These are phyloP conservation scores for Drosophila mayri DNA, from an alignment of 1,140 invertebrate genomes.

Conservation along the genomic window DNA sequence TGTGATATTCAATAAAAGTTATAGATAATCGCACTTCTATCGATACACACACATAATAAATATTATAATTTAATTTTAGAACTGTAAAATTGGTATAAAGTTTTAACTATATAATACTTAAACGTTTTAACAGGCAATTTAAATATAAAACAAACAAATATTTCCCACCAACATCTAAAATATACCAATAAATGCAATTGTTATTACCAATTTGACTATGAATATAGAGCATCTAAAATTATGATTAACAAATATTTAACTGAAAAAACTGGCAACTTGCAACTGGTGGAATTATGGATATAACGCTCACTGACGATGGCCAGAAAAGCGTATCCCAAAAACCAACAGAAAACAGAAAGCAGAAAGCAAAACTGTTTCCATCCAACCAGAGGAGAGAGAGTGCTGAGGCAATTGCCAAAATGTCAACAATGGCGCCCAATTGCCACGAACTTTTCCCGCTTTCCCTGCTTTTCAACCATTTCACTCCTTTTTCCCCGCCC, in stretches of 20 bases:
- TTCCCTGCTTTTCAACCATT: slow-evolving; percentile 1
- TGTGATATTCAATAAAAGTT: too few species aligned
- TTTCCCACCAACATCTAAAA: background rate
- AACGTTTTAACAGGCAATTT: too few species aligned
- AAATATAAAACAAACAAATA: background rate
- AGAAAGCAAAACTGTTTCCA: slow-evolving; percentile 18
- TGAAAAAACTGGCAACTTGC: background rate
- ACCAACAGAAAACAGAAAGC: background rate
- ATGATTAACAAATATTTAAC: background rate
- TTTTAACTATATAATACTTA: too few species aligned
- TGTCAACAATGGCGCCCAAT: slow-evolving; percentile 45
- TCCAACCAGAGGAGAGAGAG: background rate
- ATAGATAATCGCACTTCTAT: too few species aligned
- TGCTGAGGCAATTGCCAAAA: slow-evolving; percentile 30
- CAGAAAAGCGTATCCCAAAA: slow-evolving; percentile 17
- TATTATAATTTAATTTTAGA: too few species aligned
- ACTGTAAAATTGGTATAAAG: too few species aligned
- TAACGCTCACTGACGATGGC: background rate
- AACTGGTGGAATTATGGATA: slow-evolving; percentile 14
- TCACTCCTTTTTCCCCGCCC: background rate
- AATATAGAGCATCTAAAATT: background rate
- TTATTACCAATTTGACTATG: background rate
- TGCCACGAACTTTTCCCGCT: slow-evolving; percentile 5
- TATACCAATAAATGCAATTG: background rate
- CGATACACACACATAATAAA: too few species aligned